A percentile compares a stretch with the other conserved stretches of the same genome.
These are phyloP conservation scores for Palythoa caribaeorum DNA, from an alignment of 92 coral and sea anemone species.

Conservation along the genomic window DNA sequence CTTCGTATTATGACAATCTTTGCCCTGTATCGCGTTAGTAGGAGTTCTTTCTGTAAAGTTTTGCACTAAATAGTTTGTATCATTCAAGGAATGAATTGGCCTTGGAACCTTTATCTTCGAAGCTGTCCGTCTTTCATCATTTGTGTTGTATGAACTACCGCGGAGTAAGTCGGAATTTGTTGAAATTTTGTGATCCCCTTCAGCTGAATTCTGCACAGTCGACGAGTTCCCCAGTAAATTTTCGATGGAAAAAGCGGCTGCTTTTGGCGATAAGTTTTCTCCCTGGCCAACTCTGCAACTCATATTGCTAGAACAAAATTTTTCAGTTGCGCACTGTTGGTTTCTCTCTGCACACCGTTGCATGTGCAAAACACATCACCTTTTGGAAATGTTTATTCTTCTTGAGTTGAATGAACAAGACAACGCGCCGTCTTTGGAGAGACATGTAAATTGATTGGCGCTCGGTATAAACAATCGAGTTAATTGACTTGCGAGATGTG, in stretches of 20 bases:
- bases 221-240: constrained; percentile 52
- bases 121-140: constrained; percentile 19
- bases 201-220: constrained; percentile 38
- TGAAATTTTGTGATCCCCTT: constrained; percentile 36
- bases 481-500: constrained; percentile 74
- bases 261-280: constrained; percentile 79
- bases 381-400: constrained; percentile 64
- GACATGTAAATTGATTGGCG: constrained; percentile 88
- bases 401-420: constrained; percentile 35
- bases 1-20: constrained; percentile 6
- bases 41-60: not conserved
- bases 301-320: constrained; percentile 26
- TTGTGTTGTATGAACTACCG: not conserved
- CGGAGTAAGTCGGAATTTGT: not conserved
- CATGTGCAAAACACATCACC: constrained; percentile 64
- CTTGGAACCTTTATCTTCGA: not conserved
- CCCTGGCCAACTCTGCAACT: constrained; percentile 28
- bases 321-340: not conserved
- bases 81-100: not conserved
- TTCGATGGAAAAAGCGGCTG: constrained; percentile 88
- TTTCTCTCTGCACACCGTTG: constrained; percentile 42
- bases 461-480: constrained; percentile 71
- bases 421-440: constrained; percentile 60
- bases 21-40: constrained; percentile 6
- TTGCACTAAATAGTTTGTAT: constrained; percentile 1